Conservation (phyloP, 2,797 vertebrate species). For the Psittacula echo region DNA sequence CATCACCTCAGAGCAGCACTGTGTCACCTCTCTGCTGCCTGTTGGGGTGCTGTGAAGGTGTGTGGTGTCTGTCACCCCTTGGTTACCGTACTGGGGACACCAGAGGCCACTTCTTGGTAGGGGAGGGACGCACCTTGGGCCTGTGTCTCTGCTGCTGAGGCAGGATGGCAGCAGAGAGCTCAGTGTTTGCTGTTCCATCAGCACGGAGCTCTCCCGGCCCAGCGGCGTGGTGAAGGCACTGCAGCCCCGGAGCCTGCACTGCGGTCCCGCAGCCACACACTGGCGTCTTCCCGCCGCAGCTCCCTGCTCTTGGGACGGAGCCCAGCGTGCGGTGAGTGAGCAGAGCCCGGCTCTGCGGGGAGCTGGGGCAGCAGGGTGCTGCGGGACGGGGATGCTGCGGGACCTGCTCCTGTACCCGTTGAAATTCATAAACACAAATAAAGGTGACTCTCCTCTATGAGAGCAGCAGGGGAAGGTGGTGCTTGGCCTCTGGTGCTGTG, state of each 20-base stretch:
- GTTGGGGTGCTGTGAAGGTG: rapidly evolving
- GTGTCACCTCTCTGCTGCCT: not conserved
- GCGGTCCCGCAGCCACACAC: not conserved
- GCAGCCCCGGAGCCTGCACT: not conserved
- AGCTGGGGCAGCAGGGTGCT: not conserved
- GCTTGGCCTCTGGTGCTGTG: not conserved
- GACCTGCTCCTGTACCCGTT: not conserved
- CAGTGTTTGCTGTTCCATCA: not conserved
- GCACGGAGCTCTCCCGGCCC: not conserved
- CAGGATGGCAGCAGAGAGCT: not conserved
- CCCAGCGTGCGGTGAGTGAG: not conserved
- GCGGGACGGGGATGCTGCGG: not conserved
- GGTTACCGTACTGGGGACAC: rapidly evolving
- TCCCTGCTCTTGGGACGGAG: not conserved
- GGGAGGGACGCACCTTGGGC: no score
- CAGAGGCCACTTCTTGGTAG: rapidly evolving
- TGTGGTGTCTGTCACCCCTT: not conserved
- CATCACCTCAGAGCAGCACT: not conserved
- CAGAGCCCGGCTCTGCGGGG: not conserved
- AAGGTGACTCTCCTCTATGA: not conserved
- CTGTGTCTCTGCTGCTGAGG: not conserved
- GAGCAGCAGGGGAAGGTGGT: not conserved
- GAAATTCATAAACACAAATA: not conserved
- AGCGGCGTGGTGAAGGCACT: not conserved
- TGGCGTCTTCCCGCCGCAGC: not conserved